These are phyloP conservation scores for Alligator sinensis DNA, from an alignment of 2,113 vertebrate genomes.

Conservation along the genomic window DNA sequence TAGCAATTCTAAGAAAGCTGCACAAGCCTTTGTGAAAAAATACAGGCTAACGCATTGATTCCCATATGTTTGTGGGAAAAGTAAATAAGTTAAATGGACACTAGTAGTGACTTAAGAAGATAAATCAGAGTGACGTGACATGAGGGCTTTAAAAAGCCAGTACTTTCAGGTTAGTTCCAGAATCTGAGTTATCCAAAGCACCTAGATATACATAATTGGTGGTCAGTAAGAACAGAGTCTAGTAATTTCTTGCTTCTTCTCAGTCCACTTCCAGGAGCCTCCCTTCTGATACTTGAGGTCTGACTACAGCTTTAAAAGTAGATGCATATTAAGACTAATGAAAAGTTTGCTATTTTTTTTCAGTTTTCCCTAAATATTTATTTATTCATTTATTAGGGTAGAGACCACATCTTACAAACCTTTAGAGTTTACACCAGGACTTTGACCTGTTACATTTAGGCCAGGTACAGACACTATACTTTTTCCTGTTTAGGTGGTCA, in stretches of 20 bases:
- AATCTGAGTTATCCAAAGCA: background rate
- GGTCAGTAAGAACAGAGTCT: background rate
- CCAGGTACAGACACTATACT: too few species aligned
- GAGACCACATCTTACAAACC: background rate
- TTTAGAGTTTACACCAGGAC: background rate
- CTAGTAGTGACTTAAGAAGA: fast-evolving
- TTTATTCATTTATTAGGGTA: background rate
- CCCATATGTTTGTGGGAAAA: background rate
- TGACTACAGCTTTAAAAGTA: background rate
- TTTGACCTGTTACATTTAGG: too few species aligned
- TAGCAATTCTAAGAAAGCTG: background rate
- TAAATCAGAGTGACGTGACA: background rate
- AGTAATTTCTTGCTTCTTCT: background rate
- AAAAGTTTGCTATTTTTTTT: background rate
- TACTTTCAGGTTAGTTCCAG: background rate
- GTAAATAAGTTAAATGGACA: background rate
- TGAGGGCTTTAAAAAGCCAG: background rate
- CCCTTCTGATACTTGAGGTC: background rate
- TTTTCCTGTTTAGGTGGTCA: too few species aligned
- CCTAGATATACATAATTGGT: background rate
- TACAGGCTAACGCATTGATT: background rate
- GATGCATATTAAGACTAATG: background rate
- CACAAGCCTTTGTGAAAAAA: background rate
- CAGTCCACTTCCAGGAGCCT: background rate
- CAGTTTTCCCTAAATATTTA: background rate